Evolutionary conservation across 2,113 vertebrate species (phyloP).

Genomic region (Tenebrosternarchus preto): DNA sequence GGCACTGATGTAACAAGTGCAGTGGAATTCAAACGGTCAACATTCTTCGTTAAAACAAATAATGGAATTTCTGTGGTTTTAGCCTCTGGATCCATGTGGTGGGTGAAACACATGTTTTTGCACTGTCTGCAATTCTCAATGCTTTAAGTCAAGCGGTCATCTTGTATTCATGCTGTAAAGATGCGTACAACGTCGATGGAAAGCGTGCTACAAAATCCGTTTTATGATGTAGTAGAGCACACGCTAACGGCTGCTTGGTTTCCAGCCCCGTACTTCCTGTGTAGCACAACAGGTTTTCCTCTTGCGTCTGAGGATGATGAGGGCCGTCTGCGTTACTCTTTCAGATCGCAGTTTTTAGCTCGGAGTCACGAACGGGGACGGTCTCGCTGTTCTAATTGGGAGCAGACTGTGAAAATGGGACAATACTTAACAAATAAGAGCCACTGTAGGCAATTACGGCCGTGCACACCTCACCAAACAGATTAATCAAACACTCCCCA

Average conservation of each 20-base stretch:
- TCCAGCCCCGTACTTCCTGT: background rate
- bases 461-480: conserved; percentile 68
- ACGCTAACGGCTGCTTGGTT: background rate
- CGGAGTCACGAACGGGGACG: background rate
- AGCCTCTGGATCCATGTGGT: too few species aligned
- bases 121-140: too few species aligned
- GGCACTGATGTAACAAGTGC: too few species aligned
- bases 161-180: background rate
- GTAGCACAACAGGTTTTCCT: background rate
- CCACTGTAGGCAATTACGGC: conserved; percentile 69
- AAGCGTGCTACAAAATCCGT: background rate
- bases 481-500: conserved; percentile 68
- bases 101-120: too few species aligned
- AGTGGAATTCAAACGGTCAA: too few species aligned
- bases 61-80: too few species aligned
- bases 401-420: conserved; percentile 48
- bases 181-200: background rate
- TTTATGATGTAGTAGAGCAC: background rate
- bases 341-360: conserved; percentile 35
- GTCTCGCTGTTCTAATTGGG: conserved; percentile 47
- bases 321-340: conserved; percentile 35
- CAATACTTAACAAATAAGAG: conserved; percentile 59
- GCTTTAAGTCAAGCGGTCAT: too few species aligned
- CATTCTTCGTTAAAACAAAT: too few species aligned
- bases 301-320: background rate